These are phyloP conservation scores for Caenorhabditis zanzibari DNA, from an alignment of 2,888 invertebrate species.

Conservation along the genomic window DNA sequence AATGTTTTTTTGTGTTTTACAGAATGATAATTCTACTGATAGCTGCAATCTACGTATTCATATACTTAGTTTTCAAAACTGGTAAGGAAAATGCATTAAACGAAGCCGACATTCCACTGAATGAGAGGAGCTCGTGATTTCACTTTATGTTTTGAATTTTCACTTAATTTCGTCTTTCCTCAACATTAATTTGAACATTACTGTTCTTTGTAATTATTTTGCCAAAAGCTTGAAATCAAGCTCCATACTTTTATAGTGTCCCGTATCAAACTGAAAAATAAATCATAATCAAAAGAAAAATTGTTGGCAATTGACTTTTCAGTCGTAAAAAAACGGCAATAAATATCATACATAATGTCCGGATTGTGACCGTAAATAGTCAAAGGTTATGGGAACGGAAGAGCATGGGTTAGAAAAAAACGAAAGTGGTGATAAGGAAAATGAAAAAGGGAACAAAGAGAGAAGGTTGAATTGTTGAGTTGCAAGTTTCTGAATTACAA, in stretches of 20 bases:
- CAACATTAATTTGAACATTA: background rate
- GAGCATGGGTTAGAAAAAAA: conserved; percentile 20
- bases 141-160: background rate
- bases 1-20: background rate
- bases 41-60: background rate
- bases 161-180: too few species aligned
- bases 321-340: conserved; percentile 34
- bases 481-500: conserved; percentile 64
- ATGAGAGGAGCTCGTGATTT: conserved; percentile 5
- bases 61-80: background rate
- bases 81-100: background rate
- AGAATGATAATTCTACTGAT: background rate
- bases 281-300: conserved; percentile 16
- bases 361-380: conserved; percentile 23
- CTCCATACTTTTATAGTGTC: conserved; percentile 12
- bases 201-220: too few species aligned
- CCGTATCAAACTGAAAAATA: conserved; percentile 36
- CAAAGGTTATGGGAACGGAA: conserved; percentile 7
- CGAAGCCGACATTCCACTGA: conserved; percentile 10
- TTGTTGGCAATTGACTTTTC: conserved; percentile 19
- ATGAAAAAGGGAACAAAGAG: background rate
- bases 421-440: conserved; percentile 23
- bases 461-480: conserved; percentile 22
- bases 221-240: background rate
- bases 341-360: conserved; percentile 34